Evolutionary conservation across 2,888 invertebrate species (phyloP).

Genomic region (Clostera curtula): DNA sequence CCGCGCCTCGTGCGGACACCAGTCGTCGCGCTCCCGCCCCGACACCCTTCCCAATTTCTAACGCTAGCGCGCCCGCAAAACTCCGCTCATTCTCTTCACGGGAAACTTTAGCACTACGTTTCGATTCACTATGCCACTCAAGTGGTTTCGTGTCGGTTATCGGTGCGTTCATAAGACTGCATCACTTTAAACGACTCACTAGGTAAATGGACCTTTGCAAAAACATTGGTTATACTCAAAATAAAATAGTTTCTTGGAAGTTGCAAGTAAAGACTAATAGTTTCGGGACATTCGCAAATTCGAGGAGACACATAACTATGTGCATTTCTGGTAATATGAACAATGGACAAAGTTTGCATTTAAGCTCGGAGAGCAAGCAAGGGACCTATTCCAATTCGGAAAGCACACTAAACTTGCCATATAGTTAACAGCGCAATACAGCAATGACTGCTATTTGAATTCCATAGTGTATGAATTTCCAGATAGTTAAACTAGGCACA

Average conservation of each 20-base stretch:
- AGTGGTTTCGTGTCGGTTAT: too few species aligned
- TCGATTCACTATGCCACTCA: slow-evolving; percentile 19
- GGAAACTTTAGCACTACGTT: slow-evolving; percentile 17
- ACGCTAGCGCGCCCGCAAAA: slow-evolving; percentile 44
- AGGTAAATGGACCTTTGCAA: slow-evolving; percentile 32
- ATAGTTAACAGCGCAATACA: too few species aligned
- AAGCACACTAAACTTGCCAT: slow-evolving; percentile 30
- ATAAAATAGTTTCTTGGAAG: slow-evolving; percentile 15
- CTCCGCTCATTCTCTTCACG: slow-evolving; percentile 17
- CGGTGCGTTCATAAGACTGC: slow-evolving; percentile 43
- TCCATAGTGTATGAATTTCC: too few species aligned
- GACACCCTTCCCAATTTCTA: slow-evolving; percentile 65
- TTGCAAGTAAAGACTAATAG: slow-evolving; percentile 19
- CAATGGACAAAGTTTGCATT: slow-evolving; percentile 46
- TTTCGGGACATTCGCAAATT: slow-evolving; percentile 25
- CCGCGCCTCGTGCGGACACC: slow-evolving; percentile 72
- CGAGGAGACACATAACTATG: slow-evolving; percentile 29
- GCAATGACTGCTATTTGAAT: too few species aligned
- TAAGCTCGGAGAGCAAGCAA: slow-evolving; percentile 25
- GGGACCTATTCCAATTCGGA: slow-evolving; percentile 28
- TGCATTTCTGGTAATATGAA: slow-evolving; percentile 31
- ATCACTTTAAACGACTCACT: slow-evolving; percentile 33
- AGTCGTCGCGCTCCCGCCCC: slow-evolving; percentile 71
- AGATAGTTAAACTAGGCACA: too few species aligned
- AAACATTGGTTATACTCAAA: slow-evolving; percentile 18